Evolutionary conservation across 2,888 invertebrate genomes (phyloP), one percentile per base, ranked within the genome.

Genomic region (Stomorhina lunata): DNA sequence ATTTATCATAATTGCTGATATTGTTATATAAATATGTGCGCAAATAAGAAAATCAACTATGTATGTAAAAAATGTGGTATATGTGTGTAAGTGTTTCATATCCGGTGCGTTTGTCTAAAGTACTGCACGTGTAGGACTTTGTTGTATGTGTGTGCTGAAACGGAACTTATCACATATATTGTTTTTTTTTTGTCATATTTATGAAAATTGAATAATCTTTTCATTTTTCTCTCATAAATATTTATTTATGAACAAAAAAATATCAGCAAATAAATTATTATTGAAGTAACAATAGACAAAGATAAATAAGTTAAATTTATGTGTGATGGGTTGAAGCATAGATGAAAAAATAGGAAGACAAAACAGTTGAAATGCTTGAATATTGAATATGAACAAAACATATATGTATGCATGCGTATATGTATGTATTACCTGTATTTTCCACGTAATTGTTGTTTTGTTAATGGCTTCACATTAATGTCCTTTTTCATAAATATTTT

Each of bases 1-100:
- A 68, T 55, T 55, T 25, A 68, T 29, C 4, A 29, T 40, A 55
- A 68, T 68, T 68, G 29, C 17, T 55, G n/a, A n/a, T n/a, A n/a
- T n/a, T n/a, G n/a, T n/a, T n/a, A n/a, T 55, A 50, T 27, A 25
- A n/a, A 48, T 25, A 20, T 25, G 5, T n/a, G 2, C 6, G 17
- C 10, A 20, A 32, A 20, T 12, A 29, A 20, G 7, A 20, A 32
- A 27, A n/a, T 17, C 12, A 25, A 25, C 25, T 22, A 25, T 25
- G n/a, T 48, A 25, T 25, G 10, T 43, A 10, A 48, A 20, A 27
- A 50, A 25, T 0, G 3, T 1, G 12, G 25, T n/a, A 40, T 40
- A 40, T 40, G n/a, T 2, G 29, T 29, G 22, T n/a, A 32, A 25
- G 15, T 57, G 10, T 15, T 1, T 10, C 3, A 55, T 25, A 71